Evolutionary conservation across 2,113 vertebrate genomes (phyloP).

Genomic region (Propithecus coquereli): DNA sequence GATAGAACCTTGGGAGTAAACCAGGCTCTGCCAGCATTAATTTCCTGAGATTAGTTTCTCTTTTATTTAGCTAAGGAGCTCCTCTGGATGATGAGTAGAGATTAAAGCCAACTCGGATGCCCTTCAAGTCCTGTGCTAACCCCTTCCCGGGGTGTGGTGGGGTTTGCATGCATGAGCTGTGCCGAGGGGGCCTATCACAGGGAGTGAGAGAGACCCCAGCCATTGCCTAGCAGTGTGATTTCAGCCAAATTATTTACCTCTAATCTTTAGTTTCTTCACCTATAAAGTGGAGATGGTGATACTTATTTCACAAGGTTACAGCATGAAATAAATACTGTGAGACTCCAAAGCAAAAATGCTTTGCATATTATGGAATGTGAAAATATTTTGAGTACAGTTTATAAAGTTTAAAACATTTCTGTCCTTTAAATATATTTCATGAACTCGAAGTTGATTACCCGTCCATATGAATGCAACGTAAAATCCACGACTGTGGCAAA

Average conservation of each 20-base stretch:
- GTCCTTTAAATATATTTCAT: not conserved
- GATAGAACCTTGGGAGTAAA: not conserved
- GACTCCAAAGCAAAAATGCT: not conserved
- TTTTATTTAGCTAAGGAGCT: not conserved
- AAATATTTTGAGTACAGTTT: not conserved
- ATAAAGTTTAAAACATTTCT: not conserved
- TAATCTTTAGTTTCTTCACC: not conserved
- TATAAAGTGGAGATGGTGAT: not conserved
- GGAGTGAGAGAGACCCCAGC: not conserved
- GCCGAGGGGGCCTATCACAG: not conserved
- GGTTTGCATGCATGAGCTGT: accelerated
- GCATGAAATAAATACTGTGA: not conserved
- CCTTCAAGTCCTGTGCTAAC: not conserved
- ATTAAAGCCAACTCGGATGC: not conserved
- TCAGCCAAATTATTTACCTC: not conserved
- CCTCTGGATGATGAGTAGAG: not conserved
- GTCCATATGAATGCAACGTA: not conserved
- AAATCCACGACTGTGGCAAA: not conserved
- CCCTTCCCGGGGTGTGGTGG: not conserved
- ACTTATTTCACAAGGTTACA: not conserved
- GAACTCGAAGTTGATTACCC: not conserved
- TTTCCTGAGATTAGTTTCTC: not conserved
- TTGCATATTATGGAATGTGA: not conserved
- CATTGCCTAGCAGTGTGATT: not conserved
- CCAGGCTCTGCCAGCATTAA: not conserved